Percentiles rank a stretch among this genome's conserved stretches.
These are phyloP conservation scores for Caenorhabditis remanei DNA, from an alignment of 1,140 invertebrate genomes.

Conservation along the genomic window DNA sequence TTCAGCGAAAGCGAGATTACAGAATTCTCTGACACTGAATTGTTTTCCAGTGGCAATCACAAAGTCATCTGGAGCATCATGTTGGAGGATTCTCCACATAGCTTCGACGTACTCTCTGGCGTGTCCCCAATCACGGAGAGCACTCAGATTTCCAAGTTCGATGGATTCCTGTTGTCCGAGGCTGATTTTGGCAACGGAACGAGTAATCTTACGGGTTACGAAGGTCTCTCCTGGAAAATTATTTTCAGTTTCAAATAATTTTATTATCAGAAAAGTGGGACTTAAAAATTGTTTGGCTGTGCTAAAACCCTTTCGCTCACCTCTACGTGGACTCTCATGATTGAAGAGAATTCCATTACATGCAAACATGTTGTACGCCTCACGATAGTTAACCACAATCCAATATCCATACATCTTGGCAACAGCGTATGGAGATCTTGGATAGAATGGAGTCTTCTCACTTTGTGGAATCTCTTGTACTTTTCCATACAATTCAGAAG, in stretches of 20 bases:
- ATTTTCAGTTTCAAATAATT: too few relatives aligned
- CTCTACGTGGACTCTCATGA: conserved; percentile 96
- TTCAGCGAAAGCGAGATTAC: conserved; percentile 87
- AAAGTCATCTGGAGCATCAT: conserved; percentile 91
- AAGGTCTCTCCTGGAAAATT: conserved; percentile 87
- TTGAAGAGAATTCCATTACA: conserved; percentile 99
- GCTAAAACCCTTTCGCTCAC: conserved; percentile 78
- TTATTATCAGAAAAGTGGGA: too few relatives aligned
- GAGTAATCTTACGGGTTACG: conserved; percentile 97
- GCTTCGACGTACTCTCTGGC: conserved; percentile 98
- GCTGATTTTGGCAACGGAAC: conserved; percentile 94
- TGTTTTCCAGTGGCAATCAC: conserved; percentile 95
- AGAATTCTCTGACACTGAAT: conserved; percentile 96
- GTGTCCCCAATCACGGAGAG: conserved; percentile 98
- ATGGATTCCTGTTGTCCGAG: conserved; percentile 88
- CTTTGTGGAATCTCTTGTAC: conserved; percentile 92
- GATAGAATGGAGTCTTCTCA: conserved; percentile 98
- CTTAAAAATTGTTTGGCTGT: too few relatives aligned
- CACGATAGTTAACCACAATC: conserved; percentile 97
- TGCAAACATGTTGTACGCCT: conserved; percentile 97
- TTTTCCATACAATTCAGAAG: conserved; percentile 98
- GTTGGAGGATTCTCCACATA: conserved; percentile 99
- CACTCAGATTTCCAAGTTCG: conserved; percentile 94
- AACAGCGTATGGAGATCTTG: conserved; percentile 97
- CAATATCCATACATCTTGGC: conserved; percentile 98